These are phyloP conservation scores for Porites divaricata DNA, from an alignment of 92 coral and sea anemone species.

Conservation along the genomic window DNA sequence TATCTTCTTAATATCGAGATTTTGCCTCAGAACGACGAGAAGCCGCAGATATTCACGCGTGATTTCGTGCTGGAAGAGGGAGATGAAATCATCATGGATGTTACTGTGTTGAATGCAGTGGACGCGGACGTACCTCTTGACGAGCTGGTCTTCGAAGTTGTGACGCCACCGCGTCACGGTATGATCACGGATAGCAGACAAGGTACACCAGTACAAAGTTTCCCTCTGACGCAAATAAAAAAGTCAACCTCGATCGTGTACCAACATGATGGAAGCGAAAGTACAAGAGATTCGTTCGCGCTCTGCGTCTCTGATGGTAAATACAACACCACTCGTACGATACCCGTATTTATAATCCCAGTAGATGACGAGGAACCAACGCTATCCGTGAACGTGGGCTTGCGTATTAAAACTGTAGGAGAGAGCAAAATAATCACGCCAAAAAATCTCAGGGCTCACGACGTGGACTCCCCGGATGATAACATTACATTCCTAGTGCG, in stretches of 20 bases:
- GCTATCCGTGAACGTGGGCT: slow-evolving; percentile 78
- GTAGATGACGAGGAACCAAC: slow-evolving; percentile 94
- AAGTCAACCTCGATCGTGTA: slow-evolving; percentile 82
- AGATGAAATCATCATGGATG: slow-evolving; percentile 70
- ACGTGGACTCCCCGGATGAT: slow-evolving; percentile 86
- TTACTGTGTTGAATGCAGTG: slow-evolving; percentile 77
- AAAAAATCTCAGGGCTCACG: slow-evolving; percentile 74
- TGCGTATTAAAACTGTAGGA: slow-evolving; percentile 68
- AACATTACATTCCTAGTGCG: slow-evolving; percentile 80
- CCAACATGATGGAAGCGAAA: slow-evolving; percentile 93
- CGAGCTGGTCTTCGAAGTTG: slow-evolving; percentile 74
- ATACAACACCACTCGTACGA: slow-evolving; percentile 77
- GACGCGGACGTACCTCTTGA: slow-evolving; percentile 85
- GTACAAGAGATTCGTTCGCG: slow-evolving; percentile 70
- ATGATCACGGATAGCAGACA: slow-evolving; percentile 77
- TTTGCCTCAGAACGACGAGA: slow-evolving; percentile 88
- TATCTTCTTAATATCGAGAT: slow-evolving; percentile 80
- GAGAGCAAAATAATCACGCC: slow-evolving; percentile 87
- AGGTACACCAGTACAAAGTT: slow-evolving; percentile 66
- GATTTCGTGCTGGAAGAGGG: slow-evolving; percentile 88
- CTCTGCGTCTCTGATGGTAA: slow-evolving; percentile 82
- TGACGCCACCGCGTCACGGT: slow-evolving; percentile 84
- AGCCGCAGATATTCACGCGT: slow-evolving; percentile 79
- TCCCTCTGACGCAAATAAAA: slow-evolving; percentile 80
- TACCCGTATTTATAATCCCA: slow-evolving; percentile 70